Conservation (phyloP, 2,113 vertebrate genomes). For the Pristiophorus japonicus region DNA sequence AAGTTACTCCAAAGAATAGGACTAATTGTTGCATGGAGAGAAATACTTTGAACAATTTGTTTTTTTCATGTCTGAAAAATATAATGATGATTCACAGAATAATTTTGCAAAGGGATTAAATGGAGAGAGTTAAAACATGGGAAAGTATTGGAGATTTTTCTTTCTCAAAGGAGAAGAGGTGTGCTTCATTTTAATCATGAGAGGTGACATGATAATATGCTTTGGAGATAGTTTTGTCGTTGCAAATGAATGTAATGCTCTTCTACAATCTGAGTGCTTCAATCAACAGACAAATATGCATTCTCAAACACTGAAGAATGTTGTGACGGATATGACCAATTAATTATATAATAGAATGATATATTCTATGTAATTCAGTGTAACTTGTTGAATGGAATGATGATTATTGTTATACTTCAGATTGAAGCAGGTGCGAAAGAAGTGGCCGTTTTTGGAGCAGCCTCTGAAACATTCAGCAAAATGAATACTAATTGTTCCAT, state of each 20-base stretch:
- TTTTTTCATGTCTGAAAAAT: background rate
- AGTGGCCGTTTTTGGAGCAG: conserved; percentile 85
- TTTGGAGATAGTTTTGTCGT: background rate
- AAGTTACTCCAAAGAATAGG: background rate
- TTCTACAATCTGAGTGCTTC: background rate
- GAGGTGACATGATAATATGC: background rate
- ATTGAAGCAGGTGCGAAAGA: conserved; percentile 82
- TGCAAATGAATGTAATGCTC: background rate
- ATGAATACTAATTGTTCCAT: conserved; percentile 91
- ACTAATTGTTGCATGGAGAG: no score
- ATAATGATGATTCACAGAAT: background rate
- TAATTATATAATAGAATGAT: background rate
- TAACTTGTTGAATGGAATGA: background rate
- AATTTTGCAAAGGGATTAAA: background rate
- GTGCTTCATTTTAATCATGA: background rate
- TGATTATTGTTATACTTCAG: conserved; percentile 51
- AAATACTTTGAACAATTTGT: no score
- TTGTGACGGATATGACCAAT: background rate
- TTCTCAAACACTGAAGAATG: background rate
- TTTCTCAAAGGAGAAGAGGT: background rate
- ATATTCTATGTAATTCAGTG: background rate
- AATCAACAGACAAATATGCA: background rate
- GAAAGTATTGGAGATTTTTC: background rate
- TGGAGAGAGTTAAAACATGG: background rate
- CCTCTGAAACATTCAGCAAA: conserved; percentile 81